Percentiles rank a stretch among this genome's conserved stretches.
phyloP scores from a whole-genome alignment of 2,888 invertebrate genomes.

The Emesis russula region DNA sequence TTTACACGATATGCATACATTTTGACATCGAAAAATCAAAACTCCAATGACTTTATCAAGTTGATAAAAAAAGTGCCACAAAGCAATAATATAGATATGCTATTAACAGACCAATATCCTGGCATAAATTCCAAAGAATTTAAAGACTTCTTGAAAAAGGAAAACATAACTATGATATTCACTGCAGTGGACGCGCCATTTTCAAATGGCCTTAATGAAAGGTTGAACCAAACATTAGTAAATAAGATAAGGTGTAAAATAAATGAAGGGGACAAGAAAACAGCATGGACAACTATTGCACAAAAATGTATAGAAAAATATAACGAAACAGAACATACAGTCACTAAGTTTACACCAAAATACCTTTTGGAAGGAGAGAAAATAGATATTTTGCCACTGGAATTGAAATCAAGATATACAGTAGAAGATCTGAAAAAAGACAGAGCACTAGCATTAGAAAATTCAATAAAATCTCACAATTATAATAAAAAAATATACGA shows the following conservation, averaged over 20 bases:
- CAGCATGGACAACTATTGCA: conserved; percentile 87
- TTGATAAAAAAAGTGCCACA: neutral
- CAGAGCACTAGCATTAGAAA: no score
- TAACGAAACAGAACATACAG: conserved; percentile 88
- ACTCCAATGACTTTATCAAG: neutral
- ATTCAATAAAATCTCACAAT: no score
- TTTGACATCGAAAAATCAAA: neutral
- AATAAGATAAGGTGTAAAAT: conserved; percentile 72
- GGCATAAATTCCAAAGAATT: conserved; percentile 26
- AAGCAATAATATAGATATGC: neutral
- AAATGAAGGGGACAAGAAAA: conserved; percentile 73
- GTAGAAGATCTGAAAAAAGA: no score
- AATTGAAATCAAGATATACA: neutral
- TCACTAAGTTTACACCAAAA: conserved; percentile 65
- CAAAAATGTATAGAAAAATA: conserved; percentile 87
- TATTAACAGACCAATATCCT: conserved; percentile 67
- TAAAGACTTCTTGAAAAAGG: conserved; percentile 47
- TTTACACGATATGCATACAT: conserved; percentile 47
- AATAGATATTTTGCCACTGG: neutral
- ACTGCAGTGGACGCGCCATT: conserved; percentile 87
- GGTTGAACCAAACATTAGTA: neutral
- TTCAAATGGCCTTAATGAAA: conserved; percentile 86
- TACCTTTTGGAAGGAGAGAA: neutral
- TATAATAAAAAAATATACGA: neutral
- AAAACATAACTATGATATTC: conserved; percentile 85